Conservation (phyloP, 2,113 vertebrate genomes). For the Menura novaehollandiae region DNA sequence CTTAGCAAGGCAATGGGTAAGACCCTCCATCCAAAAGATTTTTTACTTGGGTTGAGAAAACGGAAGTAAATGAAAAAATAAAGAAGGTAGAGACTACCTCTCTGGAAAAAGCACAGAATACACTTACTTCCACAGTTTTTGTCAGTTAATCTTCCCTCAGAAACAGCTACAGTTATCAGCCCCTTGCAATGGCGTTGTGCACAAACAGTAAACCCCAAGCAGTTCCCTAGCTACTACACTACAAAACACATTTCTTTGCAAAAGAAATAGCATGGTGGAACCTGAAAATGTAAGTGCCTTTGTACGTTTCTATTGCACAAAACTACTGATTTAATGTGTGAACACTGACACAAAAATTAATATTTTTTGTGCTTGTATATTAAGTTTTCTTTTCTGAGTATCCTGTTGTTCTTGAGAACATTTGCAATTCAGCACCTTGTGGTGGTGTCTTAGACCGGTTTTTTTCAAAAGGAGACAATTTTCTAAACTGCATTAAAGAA, state of each 20-base stretch:
- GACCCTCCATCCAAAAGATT: background rate
- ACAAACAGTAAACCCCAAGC: background rate
- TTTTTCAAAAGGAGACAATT: background rate
- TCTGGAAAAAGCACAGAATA: background rate
- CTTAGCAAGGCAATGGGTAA: background rate
- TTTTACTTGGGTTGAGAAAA: background rate
- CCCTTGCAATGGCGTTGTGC: background rate
- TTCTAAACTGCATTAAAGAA: background rate
- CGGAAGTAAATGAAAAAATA: background rate
- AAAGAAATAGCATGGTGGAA: background rate
- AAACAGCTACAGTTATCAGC: background rate
- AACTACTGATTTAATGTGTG: background rate
- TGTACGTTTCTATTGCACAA: background rate
- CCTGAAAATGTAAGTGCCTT: background rate
- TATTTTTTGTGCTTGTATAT: background rate
- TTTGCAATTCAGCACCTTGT: background rate
- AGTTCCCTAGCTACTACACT: background rate
- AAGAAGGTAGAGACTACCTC: background rate
- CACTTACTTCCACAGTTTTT: background rate
- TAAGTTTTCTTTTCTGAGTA: background rate
- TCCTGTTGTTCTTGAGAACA: background rate
- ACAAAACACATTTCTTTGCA: background rate
- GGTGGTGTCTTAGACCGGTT: background rate
- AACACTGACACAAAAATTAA: background rate
- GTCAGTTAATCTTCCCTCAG: background rate